phyloP scores from a whole-genome alignment of 2,797 vertebrate species.

The Chrysocyon brachyurus region DNA sequence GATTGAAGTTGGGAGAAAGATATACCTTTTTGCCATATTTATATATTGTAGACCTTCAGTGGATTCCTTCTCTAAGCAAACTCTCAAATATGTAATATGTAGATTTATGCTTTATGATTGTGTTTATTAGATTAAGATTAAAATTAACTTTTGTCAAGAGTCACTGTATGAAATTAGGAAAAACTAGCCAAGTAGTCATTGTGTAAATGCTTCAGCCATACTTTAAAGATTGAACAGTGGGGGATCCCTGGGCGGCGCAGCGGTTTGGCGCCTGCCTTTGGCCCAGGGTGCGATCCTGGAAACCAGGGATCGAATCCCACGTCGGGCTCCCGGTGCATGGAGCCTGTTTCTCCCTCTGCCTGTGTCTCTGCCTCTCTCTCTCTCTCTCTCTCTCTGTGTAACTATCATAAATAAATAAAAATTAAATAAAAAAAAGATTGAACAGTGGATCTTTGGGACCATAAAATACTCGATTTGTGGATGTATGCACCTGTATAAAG shows the following conservation, averaged over 20 bases:
- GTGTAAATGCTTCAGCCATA: not conserved
- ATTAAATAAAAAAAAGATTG: not conserved
- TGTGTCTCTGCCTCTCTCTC: too few species aligned
- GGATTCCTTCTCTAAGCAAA: not conserved
- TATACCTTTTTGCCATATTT: not conserved
- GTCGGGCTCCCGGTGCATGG: too few species aligned
- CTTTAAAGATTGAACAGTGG: not conserved
- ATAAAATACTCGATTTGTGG: not conserved
- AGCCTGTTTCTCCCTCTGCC: too few species aligned
- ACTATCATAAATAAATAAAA: too few species aligned
- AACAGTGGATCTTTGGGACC: not conserved
- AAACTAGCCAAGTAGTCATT: not conserved
- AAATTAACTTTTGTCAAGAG: conserved; percentile 6
- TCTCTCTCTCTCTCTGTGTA: too few species aligned
- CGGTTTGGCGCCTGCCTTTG: too few species aligned
- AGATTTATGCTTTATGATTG: not conserved
- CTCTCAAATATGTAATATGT: not conserved
- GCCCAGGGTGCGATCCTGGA: too few species aligned
- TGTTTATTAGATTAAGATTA: conserved; percentile 31
- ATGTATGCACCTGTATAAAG: not conserved
- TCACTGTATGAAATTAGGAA: not conserved
- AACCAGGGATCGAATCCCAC: too few species aligned
- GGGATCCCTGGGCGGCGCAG: too few species aligned
- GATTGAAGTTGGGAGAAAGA: not conserved
- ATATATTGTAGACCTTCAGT: not conserved